Conservation (phyloP, 2,888 invertebrate genomes). For the Clusia tigrina region DNA sequence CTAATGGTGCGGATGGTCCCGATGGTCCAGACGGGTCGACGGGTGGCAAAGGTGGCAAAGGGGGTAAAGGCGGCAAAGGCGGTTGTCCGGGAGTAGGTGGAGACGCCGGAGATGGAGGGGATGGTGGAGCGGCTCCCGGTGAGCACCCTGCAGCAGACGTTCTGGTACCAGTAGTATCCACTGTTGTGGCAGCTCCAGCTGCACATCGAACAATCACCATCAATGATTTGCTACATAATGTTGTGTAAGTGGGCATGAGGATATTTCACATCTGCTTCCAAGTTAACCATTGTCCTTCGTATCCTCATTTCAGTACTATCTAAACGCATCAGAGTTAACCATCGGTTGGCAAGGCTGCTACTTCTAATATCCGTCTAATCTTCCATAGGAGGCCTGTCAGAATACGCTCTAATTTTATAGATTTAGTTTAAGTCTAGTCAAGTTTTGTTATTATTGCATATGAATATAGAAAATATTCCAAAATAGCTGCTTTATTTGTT, state of each 20-base stretch:
- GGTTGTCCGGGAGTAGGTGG: slow-evolving; percentile 45
- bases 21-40: slow-evolving; percentile 52
- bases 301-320: no score
- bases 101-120: slow-evolving; percentile 38
- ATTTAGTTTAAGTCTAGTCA: slow-evolving; percentile 24
- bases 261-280: no score
- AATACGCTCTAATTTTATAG: no score
- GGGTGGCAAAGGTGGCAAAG: slow-evolving; percentile 54
- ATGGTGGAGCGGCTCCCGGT: slow-evolving; percentile 27
- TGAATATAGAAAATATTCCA: slow-evolving; percentile 23
- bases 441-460: slow-evolving; percentile 12
- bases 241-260: slow-evolving; percentile 13
- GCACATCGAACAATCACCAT: slow-evolving; percentile 43
- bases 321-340: no score
- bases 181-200: neutral
- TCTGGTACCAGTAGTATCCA: slow-evolving; percentile 22
- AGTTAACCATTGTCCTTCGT: no score
- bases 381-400: no score
- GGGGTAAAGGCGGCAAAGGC: slow-evolving; percentile 53
- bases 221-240: slow-evolving; percentile 15
- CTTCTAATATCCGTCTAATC: no score
- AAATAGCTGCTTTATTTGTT: no score
- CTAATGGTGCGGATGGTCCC: slow-evolving; percentile 50
- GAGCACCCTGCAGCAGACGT: slow-evolving; percentile 21
- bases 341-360: no score